Evolutionary conservation across 2,113 vertebrate genomes (phyloP).

Genomic region (Amblyopsis rosae): DNA sequence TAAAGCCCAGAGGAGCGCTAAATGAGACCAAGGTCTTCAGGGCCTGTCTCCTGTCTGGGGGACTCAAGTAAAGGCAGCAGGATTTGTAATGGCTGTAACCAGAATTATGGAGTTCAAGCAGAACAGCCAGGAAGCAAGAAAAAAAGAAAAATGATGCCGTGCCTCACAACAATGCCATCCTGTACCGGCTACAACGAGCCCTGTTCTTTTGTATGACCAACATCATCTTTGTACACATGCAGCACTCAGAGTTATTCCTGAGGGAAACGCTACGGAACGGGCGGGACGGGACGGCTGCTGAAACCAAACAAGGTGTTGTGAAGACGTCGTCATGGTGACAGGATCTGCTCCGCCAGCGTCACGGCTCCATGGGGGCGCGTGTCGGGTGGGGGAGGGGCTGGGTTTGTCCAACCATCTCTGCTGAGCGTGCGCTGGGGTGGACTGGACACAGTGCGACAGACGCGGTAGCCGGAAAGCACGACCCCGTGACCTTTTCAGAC

Average conservation of each 20-base stretch:
- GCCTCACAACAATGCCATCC: conserved; percentile 34
- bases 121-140: conserved; percentile 64
- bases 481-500: conserved; percentile 37
- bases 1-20: conserved; percentile 82
- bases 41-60: conserved; percentile 76
- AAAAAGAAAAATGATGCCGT: conserved; percentile 36
- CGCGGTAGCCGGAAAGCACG: conserved; percentile 43
- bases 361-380: conserved; percentile 34
- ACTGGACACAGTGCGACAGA: conserved; percentile 54
- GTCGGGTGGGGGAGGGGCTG: conserved; percentile 44
- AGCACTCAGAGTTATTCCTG: conserved; percentile 25
- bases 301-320: conserved; percentile 32
- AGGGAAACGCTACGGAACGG: conserved; percentile 10
- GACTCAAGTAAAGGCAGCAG: conserved; percentile 76
- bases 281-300: conserved; percentile 23
- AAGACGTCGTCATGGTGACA: conserved; percentile 22
- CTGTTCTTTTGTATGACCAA: conserved; percentile 4
- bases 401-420: conserved; percentile 31
- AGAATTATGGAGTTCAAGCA: conserved; percentile 75
- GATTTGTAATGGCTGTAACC: conserved; percentile 79
- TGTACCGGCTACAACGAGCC: conserved; percentile 26
- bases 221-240: conserved; percentile 8
- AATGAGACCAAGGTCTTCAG: conserved; percentile 78
- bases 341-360: neutral
- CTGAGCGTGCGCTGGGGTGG: conserved; percentile 34